Evolutionary conservation across 2,113 vertebrate genomes (phyloP).

Genomic region (Cettia cetti): DNA sequence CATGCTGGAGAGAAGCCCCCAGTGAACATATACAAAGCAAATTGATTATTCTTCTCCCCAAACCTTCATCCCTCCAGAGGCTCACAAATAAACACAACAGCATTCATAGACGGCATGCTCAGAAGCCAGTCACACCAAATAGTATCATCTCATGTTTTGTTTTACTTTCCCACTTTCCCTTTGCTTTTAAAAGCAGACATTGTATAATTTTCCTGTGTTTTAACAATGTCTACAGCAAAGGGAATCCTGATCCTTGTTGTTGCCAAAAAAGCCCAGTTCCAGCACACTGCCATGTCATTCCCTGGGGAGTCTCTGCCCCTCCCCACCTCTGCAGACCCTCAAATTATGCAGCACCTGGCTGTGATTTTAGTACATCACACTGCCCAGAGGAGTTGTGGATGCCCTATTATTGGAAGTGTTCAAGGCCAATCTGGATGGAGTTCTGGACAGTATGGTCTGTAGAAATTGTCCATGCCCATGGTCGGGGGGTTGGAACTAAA

Average conservation of each 20-base stretch:
- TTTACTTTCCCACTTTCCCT: neutral
- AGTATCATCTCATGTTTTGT: accelerated
- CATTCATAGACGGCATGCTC: accelerated
- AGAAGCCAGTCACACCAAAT: neutral
- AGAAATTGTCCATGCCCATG: neutral
- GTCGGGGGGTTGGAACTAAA: accelerated
- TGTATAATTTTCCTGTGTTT: neutral
- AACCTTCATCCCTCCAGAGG: neutral
- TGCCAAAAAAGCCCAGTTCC: neutral
- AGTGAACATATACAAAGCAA: neutral
- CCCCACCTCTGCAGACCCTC: neutral
- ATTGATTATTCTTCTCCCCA: neutral
- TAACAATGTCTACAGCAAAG: neutral
- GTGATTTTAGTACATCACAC: neutral
- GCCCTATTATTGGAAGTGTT: neutral
- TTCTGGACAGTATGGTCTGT: neutral
- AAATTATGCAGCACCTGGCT: accelerated
- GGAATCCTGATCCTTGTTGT: neutral
- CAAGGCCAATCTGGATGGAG: neutral
- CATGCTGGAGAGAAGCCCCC: neutral
- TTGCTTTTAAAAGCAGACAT: neutral
- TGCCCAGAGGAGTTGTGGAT: too few species aligned
- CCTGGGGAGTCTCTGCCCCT: neutral
- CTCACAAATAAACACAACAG: neutral
- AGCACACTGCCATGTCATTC: accelerated